Conservation (phyloP, 2,797 vertebrate genomes). For the Emydoidea blandingii region DNA sequence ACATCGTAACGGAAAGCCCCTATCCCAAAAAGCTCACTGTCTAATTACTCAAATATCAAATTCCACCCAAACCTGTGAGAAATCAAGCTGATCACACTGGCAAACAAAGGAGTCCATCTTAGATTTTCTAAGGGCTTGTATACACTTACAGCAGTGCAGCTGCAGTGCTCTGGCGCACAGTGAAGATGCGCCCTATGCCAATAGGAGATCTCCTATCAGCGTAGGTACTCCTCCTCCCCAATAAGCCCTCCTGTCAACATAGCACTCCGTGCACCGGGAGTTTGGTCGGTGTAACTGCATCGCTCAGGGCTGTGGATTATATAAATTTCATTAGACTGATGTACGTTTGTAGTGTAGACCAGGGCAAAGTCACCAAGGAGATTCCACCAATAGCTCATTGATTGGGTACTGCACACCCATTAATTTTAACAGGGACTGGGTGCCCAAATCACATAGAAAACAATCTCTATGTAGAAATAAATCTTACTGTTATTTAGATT, state of each 20-base stretch:
- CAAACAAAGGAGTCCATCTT: constrained; percentile 29
- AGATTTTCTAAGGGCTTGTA: not conserved
- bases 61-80: constrained; percentile 50
- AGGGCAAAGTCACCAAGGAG: constrained; percentile 55
- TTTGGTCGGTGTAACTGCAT: not conserved
- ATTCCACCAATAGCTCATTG: constrained; percentile 67
- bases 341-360: not conserved
- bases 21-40: constrained; percentile 33
- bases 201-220: not conserved
- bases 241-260: not conserved
- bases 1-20: not conserved
- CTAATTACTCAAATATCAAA: constrained; percentile 73
- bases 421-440: constrained; percentile 70
- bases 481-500: constrained; percentile 49
- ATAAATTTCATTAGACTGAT: not conserved
- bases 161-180: no score
- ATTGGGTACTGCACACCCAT: constrained; percentile 54
- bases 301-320: not conserved
- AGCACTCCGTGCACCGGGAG: not conserved
- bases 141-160: not conserved
- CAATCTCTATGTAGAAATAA: constrained; percentile 62
- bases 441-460: constrained; percentile 23
- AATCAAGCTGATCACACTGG: constrained; percentile 14
- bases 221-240: not conserved
- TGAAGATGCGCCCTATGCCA: not conserved